Conservation (phyloP, 2,113 vertebrate genomes). For the Budorcas taxicolor region DNA sequence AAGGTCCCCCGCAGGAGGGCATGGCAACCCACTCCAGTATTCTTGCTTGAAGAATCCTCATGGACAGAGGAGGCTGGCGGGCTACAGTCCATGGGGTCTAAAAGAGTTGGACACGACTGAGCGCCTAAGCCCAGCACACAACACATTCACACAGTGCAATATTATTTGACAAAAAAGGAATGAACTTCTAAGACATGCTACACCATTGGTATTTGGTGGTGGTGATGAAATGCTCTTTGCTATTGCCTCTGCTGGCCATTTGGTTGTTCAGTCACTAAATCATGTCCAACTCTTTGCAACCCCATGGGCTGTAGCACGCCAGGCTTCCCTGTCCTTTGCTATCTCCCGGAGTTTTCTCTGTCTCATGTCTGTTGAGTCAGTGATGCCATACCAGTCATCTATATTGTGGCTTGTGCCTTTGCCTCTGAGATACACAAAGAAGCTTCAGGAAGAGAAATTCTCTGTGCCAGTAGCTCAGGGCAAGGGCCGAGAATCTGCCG, state of each 20-base stretch:
- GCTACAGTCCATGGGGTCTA: background rate
- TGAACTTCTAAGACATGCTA: background rate
- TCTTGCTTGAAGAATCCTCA: background rate
- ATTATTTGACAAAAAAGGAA: background rate
- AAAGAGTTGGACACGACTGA: background rate
- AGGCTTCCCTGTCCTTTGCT: background rate
- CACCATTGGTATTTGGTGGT: background rate
- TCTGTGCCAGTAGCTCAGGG: background rate
- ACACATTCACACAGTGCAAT: background rate
- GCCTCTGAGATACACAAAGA: background rate
- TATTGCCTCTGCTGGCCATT: background rate
- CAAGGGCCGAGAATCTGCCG: background rate
- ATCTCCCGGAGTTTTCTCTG: background rate
- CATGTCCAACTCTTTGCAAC: accelerated
- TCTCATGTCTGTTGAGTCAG: background rate
- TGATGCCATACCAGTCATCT: background rate
- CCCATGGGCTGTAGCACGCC: background rate
- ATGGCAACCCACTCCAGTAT: background rate
- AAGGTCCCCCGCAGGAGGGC: background rate
- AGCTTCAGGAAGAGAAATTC: background rate
- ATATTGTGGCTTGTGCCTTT: background rate
- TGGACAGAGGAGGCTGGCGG: background rate
- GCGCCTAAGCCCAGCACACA: background rate
- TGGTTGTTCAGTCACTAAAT: background rate
- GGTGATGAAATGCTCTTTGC: background rate